Conservation (phyloP, 2,797 vertebrate species). For the Etheostoma nigrum region DNA sequence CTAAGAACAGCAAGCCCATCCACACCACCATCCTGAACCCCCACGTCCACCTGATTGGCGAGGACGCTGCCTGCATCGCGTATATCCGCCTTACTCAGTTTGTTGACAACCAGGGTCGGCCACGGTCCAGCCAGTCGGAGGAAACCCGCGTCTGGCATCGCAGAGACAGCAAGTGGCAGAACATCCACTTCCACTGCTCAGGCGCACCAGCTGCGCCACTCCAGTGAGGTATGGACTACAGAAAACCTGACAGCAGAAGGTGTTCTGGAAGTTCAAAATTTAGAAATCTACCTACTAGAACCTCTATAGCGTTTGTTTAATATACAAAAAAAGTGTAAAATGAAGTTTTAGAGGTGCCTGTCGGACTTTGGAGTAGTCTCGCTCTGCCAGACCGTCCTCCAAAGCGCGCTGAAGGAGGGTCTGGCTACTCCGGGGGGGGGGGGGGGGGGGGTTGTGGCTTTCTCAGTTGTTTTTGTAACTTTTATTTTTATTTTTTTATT, state of each 20-base stretch:
- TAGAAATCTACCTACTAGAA: too few species aligned
- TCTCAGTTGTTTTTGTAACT: too few species aligned
- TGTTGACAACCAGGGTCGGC: conserved; percentile 92
- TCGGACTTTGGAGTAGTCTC: too few species aligned
- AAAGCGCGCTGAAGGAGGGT: too few species aligned
- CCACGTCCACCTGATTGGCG: conserved; percentile 96
- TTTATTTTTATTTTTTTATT: too few species aligned
- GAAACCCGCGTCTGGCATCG: conserved; percentile 98
- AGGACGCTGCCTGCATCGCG: conserved; percentile 95
- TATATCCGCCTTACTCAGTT: conserved; percentile 97
- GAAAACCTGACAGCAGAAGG: neutral
- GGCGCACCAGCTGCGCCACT: conserved; percentile 94
- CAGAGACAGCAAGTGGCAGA: conserved; percentile 97
- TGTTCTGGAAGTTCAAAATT: neutral
- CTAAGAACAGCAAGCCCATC: conserved; percentile 97
- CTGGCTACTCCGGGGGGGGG: too few species aligned
- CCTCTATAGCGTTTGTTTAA: too few species aligned
- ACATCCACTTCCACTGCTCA: conserved; percentile 98
- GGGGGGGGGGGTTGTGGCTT: too few species aligned
- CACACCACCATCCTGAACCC: conserved; percentile 98
- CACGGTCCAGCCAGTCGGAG: conserved; percentile 96
- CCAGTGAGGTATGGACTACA: conserved; percentile 89
- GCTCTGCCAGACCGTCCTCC: too few species aligned
- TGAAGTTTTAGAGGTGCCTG: too few species aligned
- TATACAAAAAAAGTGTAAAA: too few species aligned